Evolutionary conservation across 2,113 vertebrate species (phyloP).

Genomic region (Sebastes schlegelii): DNA sequence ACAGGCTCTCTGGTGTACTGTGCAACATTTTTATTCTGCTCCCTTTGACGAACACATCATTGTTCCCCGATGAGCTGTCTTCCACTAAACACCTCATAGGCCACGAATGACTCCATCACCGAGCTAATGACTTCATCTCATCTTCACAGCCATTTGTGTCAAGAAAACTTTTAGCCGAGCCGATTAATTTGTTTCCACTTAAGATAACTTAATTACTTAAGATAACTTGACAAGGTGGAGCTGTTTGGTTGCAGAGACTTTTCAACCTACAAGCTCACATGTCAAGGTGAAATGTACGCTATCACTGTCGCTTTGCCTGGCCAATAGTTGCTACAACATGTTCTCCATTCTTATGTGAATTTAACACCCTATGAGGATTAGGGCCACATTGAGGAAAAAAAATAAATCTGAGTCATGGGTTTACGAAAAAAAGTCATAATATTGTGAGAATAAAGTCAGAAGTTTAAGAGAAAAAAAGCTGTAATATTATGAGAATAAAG

Average conservation of each 20-base stretch:
- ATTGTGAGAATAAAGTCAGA: no score
- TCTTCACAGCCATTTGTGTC: conserved; percentile 52
- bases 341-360: not conserved
- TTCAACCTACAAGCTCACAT: conserved; percentile 1
- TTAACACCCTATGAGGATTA: not conserved
- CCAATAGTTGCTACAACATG: not conserved
- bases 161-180: conserved; percentile 44
- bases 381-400: no score
- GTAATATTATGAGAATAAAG: no score
- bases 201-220: conserved; percentile 43
- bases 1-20: conserved; percentile 53
- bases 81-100: conserved; percentile 63
- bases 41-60: conserved; percentile 63
- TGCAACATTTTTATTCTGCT: conserved; percentile 58
- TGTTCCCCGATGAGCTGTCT: conserved; percentile 69
- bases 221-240: conserved; percentile 15
- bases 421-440: no score
- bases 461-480: no score
- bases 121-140: conserved; percentile 61
- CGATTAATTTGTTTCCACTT: conserved; percentile 54
- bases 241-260: conserved; percentile 14
- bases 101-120: conserved; percentile 58
- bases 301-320: not conserved
- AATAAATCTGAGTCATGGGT: no score
- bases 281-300: conserved; percentile 14